A percentile compares a stretch with the other conserved stretches of the same genome.
These are phyloP conservation scores for Dinomys branickii DNA, from an alignment of 2,113 vertebrate genomes.

Conservation along the genomic window DNA sequence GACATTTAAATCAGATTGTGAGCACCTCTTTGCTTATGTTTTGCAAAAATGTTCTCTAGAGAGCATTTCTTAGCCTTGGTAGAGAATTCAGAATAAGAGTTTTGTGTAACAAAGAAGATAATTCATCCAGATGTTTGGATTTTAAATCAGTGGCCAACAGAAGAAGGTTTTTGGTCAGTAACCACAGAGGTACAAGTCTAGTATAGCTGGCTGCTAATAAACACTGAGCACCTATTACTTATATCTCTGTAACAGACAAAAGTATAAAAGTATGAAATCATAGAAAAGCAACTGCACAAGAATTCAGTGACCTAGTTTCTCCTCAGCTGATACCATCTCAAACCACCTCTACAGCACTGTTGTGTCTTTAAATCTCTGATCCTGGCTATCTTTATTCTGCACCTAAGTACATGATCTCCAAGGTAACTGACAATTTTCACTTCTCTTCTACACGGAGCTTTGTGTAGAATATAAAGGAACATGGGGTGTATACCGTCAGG, in stretches of 20 bases:
- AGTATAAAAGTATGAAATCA: background rate
- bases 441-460: background rate
- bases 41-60: background rate
- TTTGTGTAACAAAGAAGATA: background rate
- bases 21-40: background rate
- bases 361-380: background rate
- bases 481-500: background rate
- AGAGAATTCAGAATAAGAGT: background rate
- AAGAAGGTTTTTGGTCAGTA: background rate
- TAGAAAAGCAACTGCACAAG: background rate
- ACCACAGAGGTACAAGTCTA: background rate
- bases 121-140: background rate
- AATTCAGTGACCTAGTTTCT: slow-evolving; percentile 43
- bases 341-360: background rate
- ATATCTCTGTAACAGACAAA: background rate
- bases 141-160: background rate
- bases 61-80: background rate
- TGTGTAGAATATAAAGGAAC: background rate
- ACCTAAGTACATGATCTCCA: background rate
- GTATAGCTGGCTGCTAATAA: background rate
- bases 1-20: background rate
- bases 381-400: background rate
- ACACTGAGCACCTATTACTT: background rate
- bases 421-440: background rate
- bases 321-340: background rate